Conservation (phyloP, 2,797 vertebrate species). For the Mormyrus hasselquistii region DNA sequence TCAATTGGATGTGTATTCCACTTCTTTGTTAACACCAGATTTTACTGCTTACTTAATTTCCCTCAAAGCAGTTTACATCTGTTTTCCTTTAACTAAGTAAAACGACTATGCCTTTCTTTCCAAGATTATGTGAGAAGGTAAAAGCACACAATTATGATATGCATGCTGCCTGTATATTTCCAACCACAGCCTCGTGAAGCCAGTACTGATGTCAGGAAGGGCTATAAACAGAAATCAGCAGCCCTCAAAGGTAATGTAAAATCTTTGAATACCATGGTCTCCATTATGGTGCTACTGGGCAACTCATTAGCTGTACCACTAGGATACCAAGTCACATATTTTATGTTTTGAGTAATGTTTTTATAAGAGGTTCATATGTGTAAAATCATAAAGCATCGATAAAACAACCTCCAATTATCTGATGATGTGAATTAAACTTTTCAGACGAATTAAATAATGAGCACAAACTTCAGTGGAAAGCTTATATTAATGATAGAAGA, state of each 20-base stretch:
- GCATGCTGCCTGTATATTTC: neutral
- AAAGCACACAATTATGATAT: neutral
- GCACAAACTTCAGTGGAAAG: neutral
- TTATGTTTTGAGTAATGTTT: neutral
- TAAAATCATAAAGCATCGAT: neutral
- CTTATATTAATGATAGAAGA: neutral
- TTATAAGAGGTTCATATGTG: neutral
- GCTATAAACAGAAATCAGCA: neutral
- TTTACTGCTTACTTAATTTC: neutral
- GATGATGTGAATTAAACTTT: neutral
- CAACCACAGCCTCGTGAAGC: neutral
- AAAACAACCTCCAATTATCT: neutral
- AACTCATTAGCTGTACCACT: neutral
- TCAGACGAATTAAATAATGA: neutral
- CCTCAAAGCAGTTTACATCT: neutral
- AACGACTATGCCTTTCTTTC: neutral
- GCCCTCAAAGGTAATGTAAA: neutral
- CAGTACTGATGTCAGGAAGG: constrained; percentile 1
- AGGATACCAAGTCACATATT: neutral
- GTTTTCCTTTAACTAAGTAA: neutral
- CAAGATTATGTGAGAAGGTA: neutral
- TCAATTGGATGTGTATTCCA: neutral
- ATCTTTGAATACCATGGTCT: neutral
- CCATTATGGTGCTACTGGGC: neutral
- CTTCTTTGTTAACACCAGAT: neutral